Conservation (phyloP, 1,140 invertebrate species). For the Drosophila arizonae region DNA sequence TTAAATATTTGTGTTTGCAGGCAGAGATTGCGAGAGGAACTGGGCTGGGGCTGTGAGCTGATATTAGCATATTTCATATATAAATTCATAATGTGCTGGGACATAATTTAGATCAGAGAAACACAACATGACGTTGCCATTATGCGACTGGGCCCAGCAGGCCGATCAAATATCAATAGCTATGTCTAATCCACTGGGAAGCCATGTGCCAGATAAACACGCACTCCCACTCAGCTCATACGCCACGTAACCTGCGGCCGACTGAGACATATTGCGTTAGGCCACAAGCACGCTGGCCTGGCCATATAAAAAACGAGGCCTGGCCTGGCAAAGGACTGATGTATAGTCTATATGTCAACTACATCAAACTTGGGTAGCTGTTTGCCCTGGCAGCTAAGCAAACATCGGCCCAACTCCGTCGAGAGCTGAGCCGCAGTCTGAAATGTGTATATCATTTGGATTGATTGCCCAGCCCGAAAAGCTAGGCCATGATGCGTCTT, state of each 20-base stretch:
- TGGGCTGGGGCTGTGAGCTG: not conserved
- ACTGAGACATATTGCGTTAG: conserved; percentile 68
- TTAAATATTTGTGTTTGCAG: conserved; percentile 45
- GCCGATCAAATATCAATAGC: conserved; percentile 33
- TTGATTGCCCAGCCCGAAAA: conserved; percentile 60
- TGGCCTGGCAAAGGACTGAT: conserved; percentile 23
- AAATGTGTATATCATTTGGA: conserved; percentile 79
- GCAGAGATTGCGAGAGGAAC: conserved; percentile 1
- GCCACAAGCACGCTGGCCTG: conserved; percentile 28
- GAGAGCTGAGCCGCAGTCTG: conserved; percentile 49
- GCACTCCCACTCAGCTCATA: not conserved
- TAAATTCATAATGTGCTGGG: conserved; percentile 33
- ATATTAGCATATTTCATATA: conserved; percentile 49
- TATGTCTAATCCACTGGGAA: conserved; percentile 19
- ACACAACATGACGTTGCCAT: not conserved
- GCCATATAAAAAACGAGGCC: conserved; percentile 59
- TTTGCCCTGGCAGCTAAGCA: conserved; percentile 32
- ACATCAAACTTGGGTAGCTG: conserved; percentile 59
- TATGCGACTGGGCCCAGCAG: conserved; percentile 6
- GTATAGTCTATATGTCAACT: conserved; percentile 72
- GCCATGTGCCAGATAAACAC: conserved; percentile 5
- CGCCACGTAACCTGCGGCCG: conserved; percentile 44
- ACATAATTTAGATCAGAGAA: conserved; percentile 28
- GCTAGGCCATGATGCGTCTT: conserved; percentile 40
- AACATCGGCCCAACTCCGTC: conserved; percentile 41